phyloP scores from a whole-genome alignment of 2,888 invertebrate species.

The Calliscelio sp. region DNA sequence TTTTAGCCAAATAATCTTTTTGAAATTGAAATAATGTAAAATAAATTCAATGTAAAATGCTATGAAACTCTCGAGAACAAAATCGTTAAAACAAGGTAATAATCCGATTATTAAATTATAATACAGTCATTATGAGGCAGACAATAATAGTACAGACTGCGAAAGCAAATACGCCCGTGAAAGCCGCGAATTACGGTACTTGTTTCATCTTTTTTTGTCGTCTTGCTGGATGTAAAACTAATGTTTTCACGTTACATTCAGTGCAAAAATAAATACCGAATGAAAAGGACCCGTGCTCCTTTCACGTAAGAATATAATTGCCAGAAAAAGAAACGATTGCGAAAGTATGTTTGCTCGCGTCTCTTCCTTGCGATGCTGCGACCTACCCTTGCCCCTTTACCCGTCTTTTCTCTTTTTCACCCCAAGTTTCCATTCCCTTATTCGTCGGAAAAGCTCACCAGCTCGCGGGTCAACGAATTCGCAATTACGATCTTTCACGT shows the following conservation, averaged over 20 bases:
- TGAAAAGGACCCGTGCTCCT: constrained; percentile 82
- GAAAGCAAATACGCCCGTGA: constrained; percentile 27
- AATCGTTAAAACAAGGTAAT: too few species aligned
- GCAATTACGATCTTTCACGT: constrained; percentile 83
- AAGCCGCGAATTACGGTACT: constrained; percentile 52
- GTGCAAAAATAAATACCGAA: constrained; percentile 82
- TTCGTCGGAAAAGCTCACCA: constrained; percentile 78
- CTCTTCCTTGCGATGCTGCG: constrained; percentile 62
- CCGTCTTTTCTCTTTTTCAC: constrained; percentile 55
- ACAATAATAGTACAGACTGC: constrained; percentile 27
- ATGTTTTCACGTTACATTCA: constrained; percentile 80
- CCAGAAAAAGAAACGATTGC: constrained; percentile 85
- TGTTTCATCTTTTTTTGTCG: constrained; percentile 26
- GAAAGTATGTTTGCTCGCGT: constrained; percentile 82
- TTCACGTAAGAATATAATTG: constrained; percentile 85
- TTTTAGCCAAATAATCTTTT: too few species aligned
- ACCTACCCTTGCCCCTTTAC: constrained; percentile 18
- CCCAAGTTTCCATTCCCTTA: constrained; percentile 48
- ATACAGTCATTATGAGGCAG: constrained; percentile 28
- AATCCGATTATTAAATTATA: constrained; percentile 45
- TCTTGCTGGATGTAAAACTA: constrained; percentile 66
- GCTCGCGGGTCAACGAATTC: constrained; percentile 84
- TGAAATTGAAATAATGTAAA: too few species aligned
- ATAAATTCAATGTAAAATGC: too few species aligned
- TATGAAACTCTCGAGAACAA: background rate